These are phyloP conservation scores for Tragopan temminckii DNA, from an alignment of 2,797 vertebrate genomes.

Conservation along the genomic window DNA sequence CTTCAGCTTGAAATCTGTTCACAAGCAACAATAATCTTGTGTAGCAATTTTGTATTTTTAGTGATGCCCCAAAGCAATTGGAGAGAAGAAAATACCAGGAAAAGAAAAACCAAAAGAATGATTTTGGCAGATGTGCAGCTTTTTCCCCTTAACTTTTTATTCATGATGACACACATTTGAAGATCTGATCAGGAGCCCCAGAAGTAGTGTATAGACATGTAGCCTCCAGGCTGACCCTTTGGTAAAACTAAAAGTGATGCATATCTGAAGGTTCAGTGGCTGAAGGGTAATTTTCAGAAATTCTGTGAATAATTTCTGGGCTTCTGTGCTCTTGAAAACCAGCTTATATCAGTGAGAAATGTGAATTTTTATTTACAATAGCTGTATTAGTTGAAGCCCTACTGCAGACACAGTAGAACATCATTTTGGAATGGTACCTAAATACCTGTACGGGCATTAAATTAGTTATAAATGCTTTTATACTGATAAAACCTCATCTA, in stretches of 20 bases:
- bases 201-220: not conserved
- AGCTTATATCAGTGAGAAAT: not conserved
- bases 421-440: not conserved
- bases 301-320: not conserved
- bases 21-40: not conserved
- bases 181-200: not conserved
- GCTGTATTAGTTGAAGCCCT: not conserved
- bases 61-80: not conserved
- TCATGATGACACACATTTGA: not conserved
- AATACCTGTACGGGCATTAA: not conserved
- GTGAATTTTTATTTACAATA: not conserved
- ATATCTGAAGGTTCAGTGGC: not conserved
- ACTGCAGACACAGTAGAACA: not conserved
- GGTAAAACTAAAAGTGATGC: not conserved
- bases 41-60: not conserved
- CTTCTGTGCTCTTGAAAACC: not conserved
- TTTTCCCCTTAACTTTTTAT: not conserved
- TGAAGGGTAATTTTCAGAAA: not conserved
- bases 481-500: not conserved
- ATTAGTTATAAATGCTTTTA: not conserved
- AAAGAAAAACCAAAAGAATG: not conserved
- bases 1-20: not conserved
- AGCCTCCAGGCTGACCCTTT: not conserved
- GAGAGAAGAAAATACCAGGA: not conserved
- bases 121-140: not conserved